Base-by-base conservation (phyloP, 2,888 invertebrate species). In the Pterostichus madidus region DNA sequence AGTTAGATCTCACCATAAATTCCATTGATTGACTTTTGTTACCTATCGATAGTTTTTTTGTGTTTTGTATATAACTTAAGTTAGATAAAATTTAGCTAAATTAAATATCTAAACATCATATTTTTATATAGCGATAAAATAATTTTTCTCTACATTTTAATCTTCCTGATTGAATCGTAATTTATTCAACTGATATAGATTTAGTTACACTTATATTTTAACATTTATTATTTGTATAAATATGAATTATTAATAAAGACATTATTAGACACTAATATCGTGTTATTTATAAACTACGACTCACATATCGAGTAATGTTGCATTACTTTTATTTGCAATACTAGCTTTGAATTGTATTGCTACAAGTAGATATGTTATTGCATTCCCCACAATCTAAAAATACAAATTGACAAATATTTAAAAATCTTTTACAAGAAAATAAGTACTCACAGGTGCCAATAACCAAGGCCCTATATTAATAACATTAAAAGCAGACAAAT, bases 341-440 rank as follows among this genome's bases (percentile, higher is more conserved):
- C 2, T 35, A 5, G 5, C 44, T 59, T 13, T n/a, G 24, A 79
- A 80, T 13, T 80, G 80, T 32, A 80, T 53, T 4, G 80, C 71
- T 5, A 80, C 80, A 31, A 80, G 39, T 17, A 80, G 35, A 35
- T 71, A 71, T 6, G 71, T 80, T 32, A 80, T 35, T 11, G 61
- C 53, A 71, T 80, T 80, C 5, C 80, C 53, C 31, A 52, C 32
- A 80, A 80, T 80, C 80, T 71, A 61, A 35, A 80, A 71, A 32
- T 24, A 2, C 49, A 49, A 7, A 39, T 39, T 8, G 8, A 39
- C 39, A 39, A 7, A 39, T 39, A 39, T 39, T 2, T 39, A 3
- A 1, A 39, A 7, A 5, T 39, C 2, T 39, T 7, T 8, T 39
- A 3, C 24, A 24, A 3, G 24, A 1, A 24, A 2, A 24, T 39